Evolutionary conservation across 2,888 invertebrate genomes (phyloP).

Genomic region (Thereva unica): DNA sequence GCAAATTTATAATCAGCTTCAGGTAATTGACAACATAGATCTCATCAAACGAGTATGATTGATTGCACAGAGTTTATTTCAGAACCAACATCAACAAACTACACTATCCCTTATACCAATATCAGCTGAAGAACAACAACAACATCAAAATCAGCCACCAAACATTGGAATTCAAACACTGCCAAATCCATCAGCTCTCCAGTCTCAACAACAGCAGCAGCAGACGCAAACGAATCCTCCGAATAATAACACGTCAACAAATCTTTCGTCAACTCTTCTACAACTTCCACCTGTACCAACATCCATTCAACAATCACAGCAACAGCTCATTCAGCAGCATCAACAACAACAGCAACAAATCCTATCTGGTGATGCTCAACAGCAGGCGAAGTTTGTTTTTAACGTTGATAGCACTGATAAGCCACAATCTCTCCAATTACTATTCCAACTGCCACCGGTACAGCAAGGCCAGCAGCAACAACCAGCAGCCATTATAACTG

Average conservation of each 20-base stretch:
- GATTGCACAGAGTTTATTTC: neutral
- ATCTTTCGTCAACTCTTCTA: conserved; percentile 37
- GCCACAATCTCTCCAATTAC: conserved; percentile 55
- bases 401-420: conserved; percentile 57
- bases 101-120: conserved; percentile 55
- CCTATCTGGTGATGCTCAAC: conserved; percentile 48
- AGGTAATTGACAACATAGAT: conserved; percentile 47
- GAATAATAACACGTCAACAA: conserved; percentile 38
- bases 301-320: conserved; percentile 49
- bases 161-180: conserved; percentile 49
- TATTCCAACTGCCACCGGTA: conserved; percentile 55
- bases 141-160: conserved; percentile 50
- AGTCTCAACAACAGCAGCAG: conserved; percentile 33
- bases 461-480: conserved; percentile 47
- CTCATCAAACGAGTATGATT: neutral
- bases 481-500: conserved; percentile 40
- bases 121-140: conserved; percentile 52
- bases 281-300: conserved; percentile 31
- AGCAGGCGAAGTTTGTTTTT: conserved; percentile 56
- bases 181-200: conserved; percentile 40
- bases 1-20: conserved; percentile 57
- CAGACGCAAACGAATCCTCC: conserved; percentile 35
- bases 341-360: conserved; percentile 44
- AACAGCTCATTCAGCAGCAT: conserved; percentile 48
- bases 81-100: conserved; percentile 53